Base-by-base conservation (phyloP, 2,113 vertebrate species). In the Empidonax alnorum region DNA sequence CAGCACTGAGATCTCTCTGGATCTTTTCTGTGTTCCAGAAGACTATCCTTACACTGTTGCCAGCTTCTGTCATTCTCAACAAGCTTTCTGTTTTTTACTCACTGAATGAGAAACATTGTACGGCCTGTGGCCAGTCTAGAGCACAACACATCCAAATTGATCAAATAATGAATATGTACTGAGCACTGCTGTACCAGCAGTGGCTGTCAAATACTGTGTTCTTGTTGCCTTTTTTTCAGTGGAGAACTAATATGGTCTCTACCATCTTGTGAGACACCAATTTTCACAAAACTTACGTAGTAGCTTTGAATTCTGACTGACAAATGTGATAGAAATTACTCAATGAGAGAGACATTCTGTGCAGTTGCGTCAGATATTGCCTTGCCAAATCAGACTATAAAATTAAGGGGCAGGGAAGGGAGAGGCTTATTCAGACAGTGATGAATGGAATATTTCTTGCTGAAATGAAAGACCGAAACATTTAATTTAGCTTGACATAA, bases 401-500 rank as follows among this genome's bases (percentile, higher is more conserved):
- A 85, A 91, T 62, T 72, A 69, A 90, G 46, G 46, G 78, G 71
- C 82, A 56, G 80, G 27, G 14, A 93, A 55, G 9, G 7, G 14
- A 90, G 46, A 73, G 61, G 90, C 90, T 88, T 93, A 93, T 92
- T 93, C 42, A 93, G 47, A 81, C 52, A 90, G 31, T 83, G 92
- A 92, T 88, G 76, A 90, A 87, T 47, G 50, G 35, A 92, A 78
- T 81, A 88, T 82, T 89, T 94, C 76, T 87, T 91, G 89, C 73
- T 89, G 77, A 94, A 94, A 94, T 94, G 76, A 84, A 90, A 94
- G 68, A 87, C 89, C 81, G 76, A 92, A 96, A 75, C 69, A 52
- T 93, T 93, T 93, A 33, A 89, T 93, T 95, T 93, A 67, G 42
- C 59, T 92, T 92, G 89, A 72, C 86, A 94, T 73, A 92, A 95